A percentile compares a stretch with the other conserved stretches of the same genome.
These are phyloP conservation scores for Palythoa heliodiscus DNA, from an alignment of 92 coral and sea anemone species.

Conservation along the genomic window DNA sequence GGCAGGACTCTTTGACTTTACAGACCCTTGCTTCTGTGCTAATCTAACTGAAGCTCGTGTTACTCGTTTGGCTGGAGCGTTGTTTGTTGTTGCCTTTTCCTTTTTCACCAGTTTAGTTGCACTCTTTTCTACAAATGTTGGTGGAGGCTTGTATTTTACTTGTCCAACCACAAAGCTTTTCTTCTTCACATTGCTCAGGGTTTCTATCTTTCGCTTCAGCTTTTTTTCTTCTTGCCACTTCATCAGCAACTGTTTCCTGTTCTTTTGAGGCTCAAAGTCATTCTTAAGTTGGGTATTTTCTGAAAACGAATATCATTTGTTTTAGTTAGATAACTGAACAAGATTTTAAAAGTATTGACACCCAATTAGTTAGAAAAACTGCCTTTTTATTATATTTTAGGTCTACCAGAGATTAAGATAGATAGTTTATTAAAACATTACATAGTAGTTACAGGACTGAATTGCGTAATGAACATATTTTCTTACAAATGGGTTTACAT, in stretches of 20 bases:
- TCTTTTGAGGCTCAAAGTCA: slow-evolving; percentile 45
- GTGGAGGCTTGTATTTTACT: slow-evolving; percentile 54
- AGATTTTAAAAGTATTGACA: no score
- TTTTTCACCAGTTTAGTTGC: slow-evolving; percentile 24
- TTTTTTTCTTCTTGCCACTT: slow-evolving; percentile 85
- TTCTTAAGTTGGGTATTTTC: neutral
- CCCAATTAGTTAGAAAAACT: no score
- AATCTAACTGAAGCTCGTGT: slow-evolving; percentile 75
- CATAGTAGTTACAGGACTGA: no score
- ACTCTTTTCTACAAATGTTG: slow-evolving; percentile 30
- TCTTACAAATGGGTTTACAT: no score
- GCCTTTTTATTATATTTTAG: no score
- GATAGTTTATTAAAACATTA: no score
- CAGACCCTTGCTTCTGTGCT: slow-evolving; percentile 41
- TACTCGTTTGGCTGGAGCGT: slow-evolving; percentile 31
- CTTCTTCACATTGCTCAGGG: slow-evolving; percentile 54
- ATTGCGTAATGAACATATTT: no score
- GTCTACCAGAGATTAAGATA: no score
- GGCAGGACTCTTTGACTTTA: slow-evolving; percentile 39
- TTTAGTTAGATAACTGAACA: neutral
- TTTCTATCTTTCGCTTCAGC: slow-evolving; percentile 57
- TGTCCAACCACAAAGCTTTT: slow-evolving; percentile 79
- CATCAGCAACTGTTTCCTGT: slow-evolving; percentile 64
- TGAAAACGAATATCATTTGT: neutral
- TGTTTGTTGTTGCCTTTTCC: slow-evolving; percentile 16